Conservation (phyloP, 2,113 vertebrate genomes). For the Etheostoma spectabile region DNA sequence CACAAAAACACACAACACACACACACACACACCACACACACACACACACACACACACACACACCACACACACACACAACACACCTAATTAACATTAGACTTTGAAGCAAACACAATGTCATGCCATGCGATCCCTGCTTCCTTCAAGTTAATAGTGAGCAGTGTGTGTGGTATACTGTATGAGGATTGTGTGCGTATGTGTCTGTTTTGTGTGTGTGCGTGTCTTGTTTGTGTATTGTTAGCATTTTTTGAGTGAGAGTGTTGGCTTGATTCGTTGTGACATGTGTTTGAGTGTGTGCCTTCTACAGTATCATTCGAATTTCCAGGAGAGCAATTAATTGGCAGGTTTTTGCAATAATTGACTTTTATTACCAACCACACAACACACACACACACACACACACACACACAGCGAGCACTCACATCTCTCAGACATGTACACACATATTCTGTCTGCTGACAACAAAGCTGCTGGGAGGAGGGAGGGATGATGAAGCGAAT, state of each 20-base stretch:
- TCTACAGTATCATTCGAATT: constrained; percentile 80
- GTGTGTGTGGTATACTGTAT: neutral
- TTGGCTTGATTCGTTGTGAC: neutral
- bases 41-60: constrained; percentile 20
- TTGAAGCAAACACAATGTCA: constrained; percentile 61
- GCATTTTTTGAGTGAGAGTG: neutral
- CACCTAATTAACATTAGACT: constrained; percentile 69
- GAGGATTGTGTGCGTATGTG: too few species aligned
- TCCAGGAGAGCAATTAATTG: constrained; percentile 85
- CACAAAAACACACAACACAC: constrained; percentile 20
- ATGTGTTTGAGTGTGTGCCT: constrained; percentile 53
- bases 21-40: constrained; percentile 32
- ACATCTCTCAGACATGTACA: constrained; percentile 46
- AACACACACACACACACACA: constrained; percentile 48
- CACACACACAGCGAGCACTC: constrained; percentile 46
- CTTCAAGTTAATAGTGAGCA: constrained; percentile 48
- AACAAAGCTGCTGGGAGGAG: constrained; percentile 86
- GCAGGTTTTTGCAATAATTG: constrained; percentile 85
- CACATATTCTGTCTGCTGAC: constrained; percentile 69
- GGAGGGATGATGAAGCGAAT: constrained; percentile 90
- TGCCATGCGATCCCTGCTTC: too few species aligned
- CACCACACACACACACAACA: constrained; percentile 27
- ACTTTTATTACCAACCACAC: constrained; percentile 68
- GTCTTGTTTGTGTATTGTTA: neutral
- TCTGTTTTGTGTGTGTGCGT: neutral